A percentile compares a stretch with the other conserved stretches of the same genome.
Conservation (phyloP, 2,113 vertebrate genomes). For the Equus przewalskii region DNA sequence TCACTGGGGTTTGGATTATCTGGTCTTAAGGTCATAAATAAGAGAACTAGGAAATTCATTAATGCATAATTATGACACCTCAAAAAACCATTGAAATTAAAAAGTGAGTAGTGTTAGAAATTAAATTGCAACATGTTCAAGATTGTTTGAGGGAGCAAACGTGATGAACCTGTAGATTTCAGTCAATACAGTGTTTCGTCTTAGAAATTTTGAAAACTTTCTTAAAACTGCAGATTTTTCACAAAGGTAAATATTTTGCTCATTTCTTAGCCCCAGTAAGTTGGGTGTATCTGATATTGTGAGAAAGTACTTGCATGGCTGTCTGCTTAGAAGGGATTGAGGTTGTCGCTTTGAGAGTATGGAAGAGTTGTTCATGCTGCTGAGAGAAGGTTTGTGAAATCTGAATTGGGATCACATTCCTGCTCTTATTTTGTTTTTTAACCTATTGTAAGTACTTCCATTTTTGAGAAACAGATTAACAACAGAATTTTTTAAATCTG, state of each 20-base stretch:
- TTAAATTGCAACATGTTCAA: neutral
- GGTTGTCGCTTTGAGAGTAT: neutral
- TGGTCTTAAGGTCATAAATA: neutral
- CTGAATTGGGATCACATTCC: neutral
- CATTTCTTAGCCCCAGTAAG: neutral
- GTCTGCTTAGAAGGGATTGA: neutral
- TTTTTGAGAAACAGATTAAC: neutral
- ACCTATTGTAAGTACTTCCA: neutral
- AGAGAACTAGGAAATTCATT: neutral
- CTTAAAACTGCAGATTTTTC: neutral
- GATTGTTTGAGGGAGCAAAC: neutral
- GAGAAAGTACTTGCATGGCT: neutral
- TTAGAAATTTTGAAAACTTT: neutral
- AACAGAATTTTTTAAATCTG: neutral
- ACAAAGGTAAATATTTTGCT: neutral
- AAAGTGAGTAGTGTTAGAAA: neutral
- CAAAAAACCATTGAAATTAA: neutral
- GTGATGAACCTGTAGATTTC: neutral
- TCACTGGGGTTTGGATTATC: neutral
- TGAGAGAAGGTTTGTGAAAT: neutral
- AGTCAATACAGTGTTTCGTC: neutral
- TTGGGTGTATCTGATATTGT: neutral
- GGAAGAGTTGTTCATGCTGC: neutral
- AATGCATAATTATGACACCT: neutral
- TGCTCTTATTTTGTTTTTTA: neutral